phyloP scores from a whole-genome alignment of 2,888 invertebrate species.

The Lycia hirtaria region DNA sequence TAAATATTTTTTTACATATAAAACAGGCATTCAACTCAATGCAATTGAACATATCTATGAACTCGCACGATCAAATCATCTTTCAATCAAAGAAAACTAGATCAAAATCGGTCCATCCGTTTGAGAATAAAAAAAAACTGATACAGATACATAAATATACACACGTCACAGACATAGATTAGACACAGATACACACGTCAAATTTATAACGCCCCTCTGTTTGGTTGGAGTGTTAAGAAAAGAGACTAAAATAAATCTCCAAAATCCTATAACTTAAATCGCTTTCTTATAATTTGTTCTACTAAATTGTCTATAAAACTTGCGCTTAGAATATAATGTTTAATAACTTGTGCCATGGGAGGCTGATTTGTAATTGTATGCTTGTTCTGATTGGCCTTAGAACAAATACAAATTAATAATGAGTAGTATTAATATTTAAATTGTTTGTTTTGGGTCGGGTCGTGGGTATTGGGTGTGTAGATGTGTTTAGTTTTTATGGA shows the following conservation, averaged over 20 bases:
- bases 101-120: no score
- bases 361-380: slow-evolving; percentile 73
- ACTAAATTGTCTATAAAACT: slow-evolving; percentile 78
- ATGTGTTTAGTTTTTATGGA: background rate
- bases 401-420: slow-evolving; percentile 70
- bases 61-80: no score
- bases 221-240: no score
- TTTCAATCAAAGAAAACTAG: no score
- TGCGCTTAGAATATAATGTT: slow-evolving; percentile 77
- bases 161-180: no score
- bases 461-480: background rate
- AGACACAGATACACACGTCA: no score
- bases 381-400: slow-evolving; percentile 57
- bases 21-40: no score
- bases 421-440: slow-evolving; percentile 30
- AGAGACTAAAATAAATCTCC: background rate
- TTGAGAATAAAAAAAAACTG: no score
- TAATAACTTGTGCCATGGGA: slow-evolving; percentile 78
- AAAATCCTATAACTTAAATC: slow-evolving; percentile 45
- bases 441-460: slow-evolving; percentile 10
- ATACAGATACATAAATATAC: no score
- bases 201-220: no score
- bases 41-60: no score
- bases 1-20: no score
- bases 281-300: slow-evolving; percentile 77